Conservation (phyloP, 1,140 invertebrate species). For the Lordiphosa stackelbergi region DNA sequence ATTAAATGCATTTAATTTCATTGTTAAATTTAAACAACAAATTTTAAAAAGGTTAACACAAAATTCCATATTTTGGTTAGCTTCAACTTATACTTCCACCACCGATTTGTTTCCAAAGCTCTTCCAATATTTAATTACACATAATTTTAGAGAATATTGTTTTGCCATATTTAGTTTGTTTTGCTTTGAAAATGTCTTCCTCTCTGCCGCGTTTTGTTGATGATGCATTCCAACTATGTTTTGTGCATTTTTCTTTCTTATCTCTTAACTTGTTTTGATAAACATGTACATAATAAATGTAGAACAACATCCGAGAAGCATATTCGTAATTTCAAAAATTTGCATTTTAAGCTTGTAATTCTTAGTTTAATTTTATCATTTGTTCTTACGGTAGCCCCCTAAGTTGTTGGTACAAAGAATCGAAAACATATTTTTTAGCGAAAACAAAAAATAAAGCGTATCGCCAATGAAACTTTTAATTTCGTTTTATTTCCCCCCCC, state of each 20-base stretch:
- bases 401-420: constrained; percentile 74
- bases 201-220: constrained; percentile 56
- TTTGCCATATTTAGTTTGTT: constrained; percentile 61
- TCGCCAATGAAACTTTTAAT: constrained; percentile 54
- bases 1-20: constrained; percentile 75
- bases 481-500: constrained; percentile 14
- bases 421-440: constrained; percentile 60
- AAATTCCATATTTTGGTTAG: constrained; percentile 54
- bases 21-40: constrained; percentile 54
- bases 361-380: constrained; percentile 58
- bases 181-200: constrained; percentile 57
- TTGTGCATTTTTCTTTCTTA: constrained; percentile 37
- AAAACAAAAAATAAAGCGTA: constrained; percentile 59
- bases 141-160: constrained; percentile 39
- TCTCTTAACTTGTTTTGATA: constrained; percentile 30
- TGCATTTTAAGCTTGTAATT: constrained; percentile 53
- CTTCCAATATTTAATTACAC: constrained; percentile 59
- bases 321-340: constrained; percentile 46
- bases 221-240: constrained; percentile 63
- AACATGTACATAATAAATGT: constrained; percentile 41
- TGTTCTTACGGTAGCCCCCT: constrained; percentile 25
- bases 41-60: constrained; percentile 50
- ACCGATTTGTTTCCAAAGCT: constrained; percentile 74
- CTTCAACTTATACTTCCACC: constrained; percentile 60
- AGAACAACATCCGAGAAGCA: constrained; percentile 25